Evolutionary conservation across 92 coral and sea anemone species (phyloP).

Genomic region (Siderastrea siderea): DNA sequence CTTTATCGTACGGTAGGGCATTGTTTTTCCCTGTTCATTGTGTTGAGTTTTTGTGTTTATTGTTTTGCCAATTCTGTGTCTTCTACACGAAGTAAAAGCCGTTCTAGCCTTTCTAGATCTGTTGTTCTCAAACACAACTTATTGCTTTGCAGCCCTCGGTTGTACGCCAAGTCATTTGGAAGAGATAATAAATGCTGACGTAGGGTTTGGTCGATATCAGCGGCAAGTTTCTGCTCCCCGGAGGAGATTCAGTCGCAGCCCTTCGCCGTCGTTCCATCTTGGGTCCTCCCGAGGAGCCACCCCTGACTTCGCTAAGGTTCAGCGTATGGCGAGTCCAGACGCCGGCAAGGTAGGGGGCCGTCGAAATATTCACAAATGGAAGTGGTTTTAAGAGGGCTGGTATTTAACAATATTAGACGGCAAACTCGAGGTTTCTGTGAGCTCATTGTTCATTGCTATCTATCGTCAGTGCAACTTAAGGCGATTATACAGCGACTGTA

Average conservation of each 20-base stretch:
- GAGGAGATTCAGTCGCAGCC: constrained; percentile 71
- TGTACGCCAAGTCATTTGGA: constrained; percentile 76
- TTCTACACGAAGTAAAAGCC: not conserved
- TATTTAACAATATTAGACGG: no score
- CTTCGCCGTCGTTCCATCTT: constrained; percentile 53
- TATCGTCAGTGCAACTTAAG: no score
- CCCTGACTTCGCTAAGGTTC: constrained; percentile 54
- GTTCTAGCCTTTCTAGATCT: not conserved
- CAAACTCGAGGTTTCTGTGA: not conserved
- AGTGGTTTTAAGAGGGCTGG: no score
- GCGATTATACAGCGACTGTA: not conserved
- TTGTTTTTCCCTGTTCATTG: no score
- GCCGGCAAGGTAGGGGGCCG: constrained; percentile 54
- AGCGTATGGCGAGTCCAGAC: constrained; percentile 69
- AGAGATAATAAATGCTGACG: constrained; percentile 79
- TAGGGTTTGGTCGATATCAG: constrained; percentile 72
- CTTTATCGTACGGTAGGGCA: no score
- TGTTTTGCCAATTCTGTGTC: no score
- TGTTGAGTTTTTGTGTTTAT: no score
- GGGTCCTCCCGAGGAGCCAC: constrained; percentile 71
- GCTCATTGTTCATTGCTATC: not conserved
- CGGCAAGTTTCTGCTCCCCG: constrained; percentile 74
- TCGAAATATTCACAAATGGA: not conserved
- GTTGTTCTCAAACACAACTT: not conserved
- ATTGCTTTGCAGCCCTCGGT: constrained; percentile 74